phyloP scores from a whole-genome alignment of 2,888 invertebrate genomes.

The Papilio protenor region DNA sequence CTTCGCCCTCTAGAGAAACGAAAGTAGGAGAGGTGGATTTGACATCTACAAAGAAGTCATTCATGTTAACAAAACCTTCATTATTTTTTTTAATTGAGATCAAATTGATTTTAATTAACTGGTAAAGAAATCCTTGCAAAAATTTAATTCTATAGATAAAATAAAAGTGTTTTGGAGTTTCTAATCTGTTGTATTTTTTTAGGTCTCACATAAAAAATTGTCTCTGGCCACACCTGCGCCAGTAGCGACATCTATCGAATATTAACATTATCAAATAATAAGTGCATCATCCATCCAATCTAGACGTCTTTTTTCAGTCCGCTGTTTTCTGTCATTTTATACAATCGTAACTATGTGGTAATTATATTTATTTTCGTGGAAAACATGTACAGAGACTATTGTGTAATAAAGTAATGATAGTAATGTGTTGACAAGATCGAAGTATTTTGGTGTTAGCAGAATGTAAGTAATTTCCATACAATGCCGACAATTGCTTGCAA shows the following conservation, averaged over 20 bases:
- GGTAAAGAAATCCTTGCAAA: background rate
- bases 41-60: too few relatives aligned
- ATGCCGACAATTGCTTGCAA: slow-evolving; percentile 55
- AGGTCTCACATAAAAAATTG: slow-evolving; percentile 62
- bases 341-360: slow-evolving; percentile 68
- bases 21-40: too few relatives aligned
- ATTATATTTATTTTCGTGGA: slow-evolving; percentile 59
- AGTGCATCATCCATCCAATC: slow-evolving; percentile 63
- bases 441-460: slow-evolving; percentile 55
- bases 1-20: too few relatives aligned
- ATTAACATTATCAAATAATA: slow-evolving; percentile 52
- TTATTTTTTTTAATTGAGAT: background rate
- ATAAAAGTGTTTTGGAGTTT: too few relatives aligned
- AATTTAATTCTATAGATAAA: background rate
- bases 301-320: slow-evolving; percentile 77
- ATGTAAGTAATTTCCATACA: slow-evolving; percentile 67
- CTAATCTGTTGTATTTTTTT: slow-evolving; percentile 41
- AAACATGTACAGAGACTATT: slow-evolving; percentile 60
- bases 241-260: slow-evolving; percentile 69
- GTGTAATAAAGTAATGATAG: slow-evolving; percentile 57
- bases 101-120: background rate
- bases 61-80: background rate
- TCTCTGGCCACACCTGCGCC: slow-evolving; percentile 60
- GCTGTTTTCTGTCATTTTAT: slow-evolving; percentile 76
- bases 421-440: slow-evolving; percentile 53